Evolutionary conservation across 1,140 invertebrate species (phyloP), one percentile per base, ranked within the genome.

Genomic region (Zaprionus camerounensis): DNA sequence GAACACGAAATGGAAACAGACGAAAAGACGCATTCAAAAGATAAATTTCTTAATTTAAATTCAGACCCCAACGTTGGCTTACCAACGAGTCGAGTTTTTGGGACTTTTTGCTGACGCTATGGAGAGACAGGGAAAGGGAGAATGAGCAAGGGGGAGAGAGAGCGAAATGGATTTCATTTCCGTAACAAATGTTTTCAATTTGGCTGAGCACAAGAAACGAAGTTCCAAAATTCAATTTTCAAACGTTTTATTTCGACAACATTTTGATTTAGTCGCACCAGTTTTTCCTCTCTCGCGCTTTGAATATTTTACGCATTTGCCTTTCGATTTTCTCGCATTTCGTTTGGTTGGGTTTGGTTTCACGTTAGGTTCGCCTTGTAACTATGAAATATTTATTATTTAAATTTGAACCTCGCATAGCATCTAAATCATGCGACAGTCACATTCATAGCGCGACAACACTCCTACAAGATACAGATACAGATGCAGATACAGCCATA

Each of bases 11-110:
- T 59, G 71, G 53, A 76, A 41, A n/a, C 15, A 41, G 38, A 38
- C 36, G 38, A 31, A 69, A 38, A 65, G 67, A 69, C 76, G 72
- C 66, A 87, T 88, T 79, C 84, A 90, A 79, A 87, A 90, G 84
- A 88, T 88, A 88, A 84, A 88, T 88, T 88, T 88, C 84, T 88
- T 88, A 88, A 88, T 88, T 88, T 88, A 88, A 90, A 88, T 88
- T 88, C 84, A 87, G 85, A 84, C 74, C 75, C 81, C 57, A 81
- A 70, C 55, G 41, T 65, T 72, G 74, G 61, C 53, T 76, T 76
- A 61, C 15, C 72, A 75, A 49, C 67, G 66, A 55, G 53, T 77
- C 58, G 69, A 74, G 57, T 68, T 82, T 74, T 44, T 58, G 70
- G 56, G 26, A 36, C 51, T 56, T 66, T 67, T 71, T 67, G 70